Base-by-base conservation (phyloP, 2,888 invertebrate genomes). In the Eristalinus sepulchralis region DNA sequence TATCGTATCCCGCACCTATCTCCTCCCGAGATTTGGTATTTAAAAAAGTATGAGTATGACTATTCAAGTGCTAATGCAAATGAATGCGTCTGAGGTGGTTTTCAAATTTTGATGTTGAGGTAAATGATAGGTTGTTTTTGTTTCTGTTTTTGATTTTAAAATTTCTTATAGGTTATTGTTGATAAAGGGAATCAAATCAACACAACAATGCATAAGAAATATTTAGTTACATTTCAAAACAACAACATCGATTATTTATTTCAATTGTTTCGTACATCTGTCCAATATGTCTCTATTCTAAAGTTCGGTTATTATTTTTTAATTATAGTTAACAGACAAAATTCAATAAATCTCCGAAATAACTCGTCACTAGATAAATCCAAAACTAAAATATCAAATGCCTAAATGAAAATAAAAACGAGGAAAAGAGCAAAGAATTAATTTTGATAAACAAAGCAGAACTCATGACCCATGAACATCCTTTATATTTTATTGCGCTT, bases 151-250 rank as follows among this genome's bases (percentile, higher is more conserved):
- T 33, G 6, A 31, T 60, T 33, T 72, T 34, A 8, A 24, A 77
- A 17, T 53, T 59, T 70, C 33, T 62, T 67, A 67, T 78, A 83
- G 83, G 68, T 73, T 59, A 57, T 62, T 73, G 83, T 83, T 73
- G 72, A 34, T 73, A 73, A 83, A 68, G 83, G 83, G 83, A 83
- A 83, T 72, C 83, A 73, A 79, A 22, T 68, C 83, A 83, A 79
- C 73, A 79, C 73, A 73, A 63, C 73, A 68, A 73, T 39, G 24
- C 34, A 60, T 62, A 47, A 55, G 27, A 57, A 55, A 10, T 36
- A 59, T 1, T 36, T 6, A 6, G 8, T 17, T 8, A 62, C 31
- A 17, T 31, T 17, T n/a, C 17, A 57, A 36, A 57, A 34, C 2
- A 10, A 47, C 10, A 13, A 57, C 5, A 27, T 27, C 27, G 27